Evolutionary conservation across 2,888 invertebrate genomes (phyloP).

Genomic region (Acleris laterana): DNA sequence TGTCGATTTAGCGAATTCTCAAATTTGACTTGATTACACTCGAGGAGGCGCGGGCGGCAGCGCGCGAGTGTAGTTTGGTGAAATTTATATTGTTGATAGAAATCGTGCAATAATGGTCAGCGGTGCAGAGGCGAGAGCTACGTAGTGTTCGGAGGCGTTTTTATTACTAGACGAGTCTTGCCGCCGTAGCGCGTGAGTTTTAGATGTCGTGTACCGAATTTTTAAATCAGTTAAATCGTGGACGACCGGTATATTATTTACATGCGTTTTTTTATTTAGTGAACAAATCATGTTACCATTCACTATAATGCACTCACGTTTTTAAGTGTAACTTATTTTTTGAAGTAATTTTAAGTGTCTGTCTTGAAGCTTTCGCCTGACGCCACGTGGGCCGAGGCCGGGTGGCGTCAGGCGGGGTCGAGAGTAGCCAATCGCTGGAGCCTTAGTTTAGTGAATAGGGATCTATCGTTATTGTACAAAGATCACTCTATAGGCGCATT

Average conservation of each 20-base stretch:
- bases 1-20: conserved; percentile 40
- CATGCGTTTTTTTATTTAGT: conserved; percentile 63
- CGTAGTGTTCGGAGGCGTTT: conserved; percentile 5
- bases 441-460: conserved; percentile 69
- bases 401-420: conserved; percentile 23
- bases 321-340: conserved; percentile 70
- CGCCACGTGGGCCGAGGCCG: conserved; percentile 22
- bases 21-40: conserved; percentile 11
- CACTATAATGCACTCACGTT: conserved; percentile 75
- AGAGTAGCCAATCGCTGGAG: conserved; percentile 46
- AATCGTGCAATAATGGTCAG: conserved; percentile 34
- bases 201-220: conserved; percentile 17
- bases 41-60: neutral
- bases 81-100: conserved; percentile 26
- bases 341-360: conserved; percentile 55
- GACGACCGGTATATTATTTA: conserved; percentile 35
- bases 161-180: conserved; percentile 14
- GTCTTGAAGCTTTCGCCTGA: conserved; percentile 28
- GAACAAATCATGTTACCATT: conserved; percentile 82
- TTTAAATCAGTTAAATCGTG: conserved; percentile 25
- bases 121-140: neutral
- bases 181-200: conserved; percentile 16
- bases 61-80: conserved; percentile 16
- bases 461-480: conserved; percentile 79
- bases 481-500: conserved; percentile 80